Percentiles rank a stretch among this genome's conserved stretches.
phyloP scores from a whole-genome alignment of 2,888 invertebrate species.

The Julus scanicus region DNA sequence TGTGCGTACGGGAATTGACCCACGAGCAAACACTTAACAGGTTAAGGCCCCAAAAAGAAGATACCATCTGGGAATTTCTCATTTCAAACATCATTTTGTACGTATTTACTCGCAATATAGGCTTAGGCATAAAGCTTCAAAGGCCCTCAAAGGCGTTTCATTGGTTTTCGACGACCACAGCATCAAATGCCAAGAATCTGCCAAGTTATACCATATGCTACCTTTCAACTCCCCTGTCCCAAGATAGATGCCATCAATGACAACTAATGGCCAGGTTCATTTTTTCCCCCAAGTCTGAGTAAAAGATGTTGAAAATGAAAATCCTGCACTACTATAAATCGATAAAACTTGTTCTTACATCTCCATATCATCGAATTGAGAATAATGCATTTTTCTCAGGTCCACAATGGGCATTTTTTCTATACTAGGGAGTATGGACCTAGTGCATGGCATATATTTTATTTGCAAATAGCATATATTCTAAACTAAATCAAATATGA shows the following conservation, averaged over 20 bases:
- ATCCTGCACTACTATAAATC: neutral
- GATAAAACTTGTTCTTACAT: neutral
- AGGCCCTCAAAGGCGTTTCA: conserved; percentile 9
- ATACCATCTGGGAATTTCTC: neutral
- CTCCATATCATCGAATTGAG: neutral
- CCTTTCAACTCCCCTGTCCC: neutral
- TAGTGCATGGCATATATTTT: no score
- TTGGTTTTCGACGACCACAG: neutral
- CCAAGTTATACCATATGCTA: neutral
- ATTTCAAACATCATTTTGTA: neutral
- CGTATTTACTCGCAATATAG: conserved; percentile 19
- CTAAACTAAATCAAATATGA: no score
- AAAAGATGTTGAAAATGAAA: neutral
- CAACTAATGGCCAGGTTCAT: neutral
- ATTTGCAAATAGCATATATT: no score
- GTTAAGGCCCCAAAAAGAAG: conserved; percentile 1
- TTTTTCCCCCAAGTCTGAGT: neutral
- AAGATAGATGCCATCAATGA: neutral
- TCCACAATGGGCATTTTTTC: no score
- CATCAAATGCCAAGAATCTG: neutral
- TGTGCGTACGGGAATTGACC: neutral
- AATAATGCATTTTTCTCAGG: neutral
- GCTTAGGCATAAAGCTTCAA: neutral
- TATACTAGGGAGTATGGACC: no score
- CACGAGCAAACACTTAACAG: neutral